Evolutionary conservation across 2,113 vertebrate genomes (phyloP).

Genomic region (Entelurus aequoreus): DNA sequence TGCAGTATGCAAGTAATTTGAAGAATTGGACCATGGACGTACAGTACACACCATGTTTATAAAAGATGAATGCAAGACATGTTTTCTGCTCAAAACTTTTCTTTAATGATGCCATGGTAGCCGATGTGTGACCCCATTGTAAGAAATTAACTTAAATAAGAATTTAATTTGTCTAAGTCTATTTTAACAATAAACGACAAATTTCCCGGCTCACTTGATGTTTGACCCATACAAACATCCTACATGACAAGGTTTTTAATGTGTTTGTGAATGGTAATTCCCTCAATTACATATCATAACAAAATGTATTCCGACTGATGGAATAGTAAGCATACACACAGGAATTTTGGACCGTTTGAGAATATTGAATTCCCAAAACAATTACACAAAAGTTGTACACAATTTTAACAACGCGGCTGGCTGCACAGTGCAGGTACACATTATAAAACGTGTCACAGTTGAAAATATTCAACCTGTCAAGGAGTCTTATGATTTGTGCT

Average conservation of each 20-base stretch:
- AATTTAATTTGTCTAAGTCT: constrained; percentile 1
- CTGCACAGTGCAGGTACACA: constrained; percentile 36
- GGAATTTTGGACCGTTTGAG: constrained; percentile 12
- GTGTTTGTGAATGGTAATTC: constrained; percentile 11
- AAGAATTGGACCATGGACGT: neutral
- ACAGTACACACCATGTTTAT: neutral
- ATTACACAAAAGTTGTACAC: constrained; percentile 29
- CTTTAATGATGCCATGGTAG: constrained; percentile 39
- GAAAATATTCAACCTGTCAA: constrained; percentile 29
- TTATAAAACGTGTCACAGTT: constrained; percentile 23
- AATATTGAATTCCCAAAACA: constrained; percentile 25
- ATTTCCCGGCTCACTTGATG: constrained; percentile 7
- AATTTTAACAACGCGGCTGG: constrained; percentile 30
- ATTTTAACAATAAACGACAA: constrained; percentile 23
- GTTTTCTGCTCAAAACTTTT: constrained; percentile 20
- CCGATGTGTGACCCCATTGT: constrained; percentile 20
- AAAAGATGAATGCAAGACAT: neutral
- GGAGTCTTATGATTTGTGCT: constrained; percentile 36
- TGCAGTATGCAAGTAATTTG: constrained; percentile 45
- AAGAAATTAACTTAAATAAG: constrained; percentile 1
- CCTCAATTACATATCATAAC: constrained; percentile 20
- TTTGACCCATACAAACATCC: constrained; percentile 23
- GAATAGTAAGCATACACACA: constrained; percentile 9
- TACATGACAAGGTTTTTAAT: constrained; percentile 29
- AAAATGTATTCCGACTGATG: constrained; percentile 8